Conservation (phyloP, 2,888 invertebrate genomes). For the Horisme vitalbata region DNA sequence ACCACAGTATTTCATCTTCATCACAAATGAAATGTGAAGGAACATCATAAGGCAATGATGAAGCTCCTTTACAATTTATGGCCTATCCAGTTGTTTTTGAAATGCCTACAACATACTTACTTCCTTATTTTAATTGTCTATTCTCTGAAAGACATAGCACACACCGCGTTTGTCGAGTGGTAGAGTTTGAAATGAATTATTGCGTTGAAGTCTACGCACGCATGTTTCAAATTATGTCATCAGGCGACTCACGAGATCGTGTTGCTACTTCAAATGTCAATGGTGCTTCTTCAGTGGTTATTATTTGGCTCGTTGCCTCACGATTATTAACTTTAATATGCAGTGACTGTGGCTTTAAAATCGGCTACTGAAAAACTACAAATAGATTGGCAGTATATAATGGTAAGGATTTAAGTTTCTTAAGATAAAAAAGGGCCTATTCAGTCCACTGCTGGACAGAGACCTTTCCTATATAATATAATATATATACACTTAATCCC, state of each 20-base stretch:
- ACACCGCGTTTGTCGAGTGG: constrained; percentile 36
- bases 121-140: constrained; percentile 23
- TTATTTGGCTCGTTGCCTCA: constrained; percentile 72
- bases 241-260: constrained; percentile 57
- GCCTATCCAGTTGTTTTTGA: constrained; percentile 13
- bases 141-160: constrained; percentile 31
- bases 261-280: constrained; percentile 67
- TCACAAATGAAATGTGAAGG: constrained; percentile 2
- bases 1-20: constrained; percentile 1
- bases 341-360: constrained; percentile 41
- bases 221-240: constrained; percentile 72
- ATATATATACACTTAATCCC: too few relatives aligned
- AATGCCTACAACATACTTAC: constrained; percentile 16
- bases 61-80: constrained; percentile 16
- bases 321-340: constrained; percentile 58
- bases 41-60: constrained; percentile 10
- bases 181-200: constrained; percentile 57
- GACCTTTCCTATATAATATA: too few relatives aligned
- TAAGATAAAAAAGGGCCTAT: too few relatives aligned
- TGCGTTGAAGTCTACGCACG: constrained; percentile 53
- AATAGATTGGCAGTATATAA: constrained; percentile 16
- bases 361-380: constrained; percentile 36
- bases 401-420: too few relatives aligned
- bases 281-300: constrained; percentile 58
- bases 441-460: too few relatives aligned